Evolutionary conservation across 2,113 vertebrate genomes (phyloP), one percentile per base, ranked within the genome.

Genomic region (Condylura cristata): DNA sequence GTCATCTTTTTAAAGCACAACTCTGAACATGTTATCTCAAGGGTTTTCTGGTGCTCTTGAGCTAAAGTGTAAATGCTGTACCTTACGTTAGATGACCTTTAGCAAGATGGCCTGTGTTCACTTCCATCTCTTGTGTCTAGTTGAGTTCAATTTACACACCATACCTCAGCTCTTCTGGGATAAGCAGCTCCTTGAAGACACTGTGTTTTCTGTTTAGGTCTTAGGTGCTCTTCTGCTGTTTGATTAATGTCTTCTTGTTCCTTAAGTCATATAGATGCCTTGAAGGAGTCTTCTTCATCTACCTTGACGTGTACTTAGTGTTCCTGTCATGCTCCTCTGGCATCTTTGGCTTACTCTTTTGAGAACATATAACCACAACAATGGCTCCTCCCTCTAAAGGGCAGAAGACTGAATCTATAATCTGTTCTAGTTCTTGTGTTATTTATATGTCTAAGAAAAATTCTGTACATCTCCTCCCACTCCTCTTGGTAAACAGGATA

Each of bases 401-500:
- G 22, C 58, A 86, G 56, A 51, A 37, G 28, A 22, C 28, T 87
- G 28, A 22, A 22, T 87, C 53, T 90, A 5, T 51, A 53, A 89
- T 85, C 30, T 37, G 4, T 32, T 83, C 65, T 71, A 10, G 13
- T 65, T n/a, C 51, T 14, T 56, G 34, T 82, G 17, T 16, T 89
- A 44, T 48, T 91, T 65, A 72, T 53, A 44, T 18, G 24, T 87
- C 39, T 72, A 79, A 91, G 58, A 30, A 82, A 51, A 60, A 76
- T 71, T 39, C 30, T 82, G 5, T 32, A 72, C 11, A 32, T 11
- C 37, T 26, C 16, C 24, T 76, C 10, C 3, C 17, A 71, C 11
- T 89, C 34, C 16, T 84, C 28, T 66, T 86, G 63, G 34, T 70
- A 83, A 95, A 91, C 12, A 89, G 39, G 79, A 86, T 91, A 89